Percentiles rank a stretch among this genome's conserved stretches.
phyloP scores from a whole-genome alignment of 2,113 vertebrate genomes.

The Lepisosteus oculatus region DNA sequence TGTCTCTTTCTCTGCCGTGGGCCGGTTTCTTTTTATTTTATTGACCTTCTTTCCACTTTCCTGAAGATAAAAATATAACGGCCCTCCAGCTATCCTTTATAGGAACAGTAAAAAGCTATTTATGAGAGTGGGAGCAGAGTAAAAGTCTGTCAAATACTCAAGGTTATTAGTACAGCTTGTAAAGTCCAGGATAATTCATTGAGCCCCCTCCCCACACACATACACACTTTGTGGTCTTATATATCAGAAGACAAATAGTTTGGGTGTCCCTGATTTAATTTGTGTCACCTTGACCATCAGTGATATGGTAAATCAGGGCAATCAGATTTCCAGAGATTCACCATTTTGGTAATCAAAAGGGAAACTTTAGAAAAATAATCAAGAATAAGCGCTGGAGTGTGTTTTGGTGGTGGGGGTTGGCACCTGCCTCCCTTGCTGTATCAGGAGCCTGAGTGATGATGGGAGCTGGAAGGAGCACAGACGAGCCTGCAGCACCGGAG shows the following conservation, averaged over 20 bases:
- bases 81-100: constrained; percentile 14
- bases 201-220: background rate
- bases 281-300: background rate
- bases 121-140: constrained; percentile 10
- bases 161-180: constrained; percentile 17
- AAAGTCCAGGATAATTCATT: constrained; percentile 13
- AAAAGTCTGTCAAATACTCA: constrained; percentile 17
- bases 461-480: too few relatives aligned
- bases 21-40: constrained; percentile 4
- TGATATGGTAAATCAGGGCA: constrained; percentile 16
- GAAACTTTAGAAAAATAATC: too few relatives aligned
- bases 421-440: too few relatives aligned
- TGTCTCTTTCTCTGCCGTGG: background rate
- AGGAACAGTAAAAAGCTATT: constrained; percentile 17
- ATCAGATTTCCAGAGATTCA: background rate
- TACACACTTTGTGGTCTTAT: background rate
- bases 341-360: background rate
- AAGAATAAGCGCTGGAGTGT: too few relatives aligned
- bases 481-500: too few relatives aligned
- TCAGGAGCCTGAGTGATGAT: too few relatives aligned
- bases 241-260: constrained; percentile 16
- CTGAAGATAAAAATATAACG: constrained; percentile 8
- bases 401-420: too few relatives aligned
- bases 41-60: background rate
- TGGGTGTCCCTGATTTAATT: background rate